These are phyloP conservation scores for Tenebrosternarchus preto DNA, from an alignment of 2,113 vertebrate genomes.

Conservation along the genomic window DNA sequence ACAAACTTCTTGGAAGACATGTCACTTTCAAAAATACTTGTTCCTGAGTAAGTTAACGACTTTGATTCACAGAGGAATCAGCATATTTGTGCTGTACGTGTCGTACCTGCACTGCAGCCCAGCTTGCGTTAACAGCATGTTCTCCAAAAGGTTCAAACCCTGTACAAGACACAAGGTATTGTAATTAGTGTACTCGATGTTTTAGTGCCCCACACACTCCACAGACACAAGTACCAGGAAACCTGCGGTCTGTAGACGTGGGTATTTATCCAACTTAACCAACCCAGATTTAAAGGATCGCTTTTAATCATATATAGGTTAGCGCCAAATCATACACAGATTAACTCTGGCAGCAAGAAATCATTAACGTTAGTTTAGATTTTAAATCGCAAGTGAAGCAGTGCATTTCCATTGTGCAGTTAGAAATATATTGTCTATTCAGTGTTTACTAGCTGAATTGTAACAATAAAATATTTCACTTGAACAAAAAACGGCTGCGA, in stretches of 20 bases:
- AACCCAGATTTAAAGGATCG: conserved; percentile 10
- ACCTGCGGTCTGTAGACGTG: not conserved
- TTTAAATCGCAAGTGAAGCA: too few species aligned
- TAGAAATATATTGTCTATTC: too few species aligned
- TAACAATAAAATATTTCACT: too few species aligned
- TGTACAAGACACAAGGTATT: conserved; percentile 43
- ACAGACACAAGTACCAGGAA: not conserved
- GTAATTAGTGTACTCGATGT: not conserved
- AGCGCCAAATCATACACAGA: conserved; percentile 35
- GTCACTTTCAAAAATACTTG: too few species aligned
- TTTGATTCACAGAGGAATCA: not conserved
- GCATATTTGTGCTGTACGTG: not conserved
- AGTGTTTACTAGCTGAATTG: too few species aligned
- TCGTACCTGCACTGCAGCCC: conserved; percentile 76
- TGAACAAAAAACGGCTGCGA: too few species aligned
- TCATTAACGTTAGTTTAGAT: not conserved
- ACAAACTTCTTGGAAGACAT: too few species aligned
- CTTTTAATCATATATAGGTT: not conserved
- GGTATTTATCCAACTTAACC: not conserved
- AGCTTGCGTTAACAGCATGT: conserved; percentile 75
- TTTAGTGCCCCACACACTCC: not conserved
- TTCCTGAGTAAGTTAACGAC: not conserved
- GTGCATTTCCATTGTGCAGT: too few species aligned
- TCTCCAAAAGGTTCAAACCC: conserved; percentile 76
- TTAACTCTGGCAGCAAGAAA: not conserved